phyloP scores from a whole-genome alignment of 53 echinoderm and acorn worm genomes.

The Echinometra lucunter region DNA sequence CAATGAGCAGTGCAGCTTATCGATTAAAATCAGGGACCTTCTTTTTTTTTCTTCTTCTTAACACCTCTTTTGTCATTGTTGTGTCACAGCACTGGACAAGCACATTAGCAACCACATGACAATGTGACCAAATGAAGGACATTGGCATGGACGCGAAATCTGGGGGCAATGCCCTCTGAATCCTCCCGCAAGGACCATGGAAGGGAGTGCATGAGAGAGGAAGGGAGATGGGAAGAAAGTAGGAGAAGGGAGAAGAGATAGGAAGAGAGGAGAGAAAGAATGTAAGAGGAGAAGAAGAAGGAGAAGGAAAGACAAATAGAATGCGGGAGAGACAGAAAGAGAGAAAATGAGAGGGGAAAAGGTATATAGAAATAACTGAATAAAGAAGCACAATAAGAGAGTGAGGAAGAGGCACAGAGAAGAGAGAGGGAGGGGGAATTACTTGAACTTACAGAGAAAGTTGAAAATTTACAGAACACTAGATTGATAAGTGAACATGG shows the following conservation, averaged over 20 bases:
- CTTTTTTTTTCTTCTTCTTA: constrained; percentile 35
- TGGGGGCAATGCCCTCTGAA: constrained; percentile 58
- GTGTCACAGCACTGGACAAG: constrained; percentile 60
- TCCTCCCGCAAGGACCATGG: neutral
- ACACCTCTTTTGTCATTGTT: constrained; percentile 46
- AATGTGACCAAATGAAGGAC: constrained; percentile 50
- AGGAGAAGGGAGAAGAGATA: neutral
- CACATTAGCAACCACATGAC: constrained; percentile 58
- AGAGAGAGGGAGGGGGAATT: neutral
- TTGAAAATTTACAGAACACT: neutral
- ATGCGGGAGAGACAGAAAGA: neutral
- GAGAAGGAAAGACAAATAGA: neutral
- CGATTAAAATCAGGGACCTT: constrained; percentile 55
- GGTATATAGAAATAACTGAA: neutral
- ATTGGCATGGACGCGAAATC: constrained; percentile 4
- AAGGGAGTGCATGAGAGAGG: neutral
- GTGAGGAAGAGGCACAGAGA: neutral
- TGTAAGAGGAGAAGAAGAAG: neutral
- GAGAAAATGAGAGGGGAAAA: neutral
- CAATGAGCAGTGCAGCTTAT: constrained; percentile 4
- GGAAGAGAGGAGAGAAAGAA: neutral
- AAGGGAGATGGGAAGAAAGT: neutral
- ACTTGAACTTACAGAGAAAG: neutral
- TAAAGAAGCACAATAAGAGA: neutral
- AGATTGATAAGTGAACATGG: neutral